These are phyloP conservation scores for Monopis laevigella DNA, from an alignment of 2,888 invertebrate species.

Conservation along the genomic window DNA sequence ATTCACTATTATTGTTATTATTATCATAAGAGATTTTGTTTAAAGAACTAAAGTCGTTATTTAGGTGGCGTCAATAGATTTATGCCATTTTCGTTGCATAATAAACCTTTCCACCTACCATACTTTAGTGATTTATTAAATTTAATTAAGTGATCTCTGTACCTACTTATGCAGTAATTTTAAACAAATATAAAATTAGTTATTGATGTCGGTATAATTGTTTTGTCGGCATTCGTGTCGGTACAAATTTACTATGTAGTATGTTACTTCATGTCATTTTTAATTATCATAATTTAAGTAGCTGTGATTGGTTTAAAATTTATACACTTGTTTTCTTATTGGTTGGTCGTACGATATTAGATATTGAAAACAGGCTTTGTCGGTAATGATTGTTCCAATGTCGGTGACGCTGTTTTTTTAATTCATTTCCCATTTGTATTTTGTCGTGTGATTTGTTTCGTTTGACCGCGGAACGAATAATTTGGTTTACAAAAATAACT, in stretches of 20 bases:
- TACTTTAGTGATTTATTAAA: too few relatives aligned
- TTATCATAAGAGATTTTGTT: too few relatives aligned
- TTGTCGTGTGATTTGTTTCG: conserved; percentile 44
- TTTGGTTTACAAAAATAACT: conserved; percentile 36
- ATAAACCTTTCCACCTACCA: too few relatives aligned
- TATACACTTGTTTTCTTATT: background rate
- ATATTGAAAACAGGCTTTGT: conserved; percentile 37
- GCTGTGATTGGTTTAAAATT: conserved; percentile 12
- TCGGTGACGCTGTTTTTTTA: conserved; percentile 51
- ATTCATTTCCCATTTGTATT: conserved; percentile 45
- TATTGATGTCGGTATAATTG: too few relatives aligned
- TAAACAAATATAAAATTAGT: too few relatives aligned
- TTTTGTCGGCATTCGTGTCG: too few relatives aligned
- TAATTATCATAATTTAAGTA: background rate
- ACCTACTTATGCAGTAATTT: too few relatives aligned
- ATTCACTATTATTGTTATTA: too few relatives aligned
- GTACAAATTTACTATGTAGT: conserved; percentile 34
- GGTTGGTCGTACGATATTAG: background rate
- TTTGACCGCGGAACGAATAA: conserved; percentile 24
- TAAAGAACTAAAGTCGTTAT: too few relatives aligned
- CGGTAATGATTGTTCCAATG: conserved; percentile 38
- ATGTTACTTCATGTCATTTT: conserved; percentile 30
- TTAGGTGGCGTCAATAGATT: too few relatives aligned
- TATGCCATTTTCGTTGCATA: too few relatives aligned
- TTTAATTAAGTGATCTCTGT: too few relatives aligned